phyloP scores from a whole-genome alignment of 2,113 vertebrate genomes.

The Semnornis frantzii region DNA sequence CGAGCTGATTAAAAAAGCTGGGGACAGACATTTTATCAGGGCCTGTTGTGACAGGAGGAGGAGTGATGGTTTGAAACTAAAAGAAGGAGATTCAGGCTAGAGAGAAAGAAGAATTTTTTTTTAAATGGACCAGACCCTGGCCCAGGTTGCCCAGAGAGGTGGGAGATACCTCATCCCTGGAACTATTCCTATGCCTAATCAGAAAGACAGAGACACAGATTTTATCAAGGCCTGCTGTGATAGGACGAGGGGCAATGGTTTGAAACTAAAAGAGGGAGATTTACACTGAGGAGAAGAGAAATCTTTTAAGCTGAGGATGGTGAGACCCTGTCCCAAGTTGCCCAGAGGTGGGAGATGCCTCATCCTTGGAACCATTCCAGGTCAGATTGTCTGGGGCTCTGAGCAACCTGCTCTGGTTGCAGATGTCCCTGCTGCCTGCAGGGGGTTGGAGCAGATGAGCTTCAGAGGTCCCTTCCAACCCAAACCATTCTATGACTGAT shows the following conservation, averaged over 20 bases:
- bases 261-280: too few species aligned
- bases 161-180: background rate
- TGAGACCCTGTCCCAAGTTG: too few species aligned
- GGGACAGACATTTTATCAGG: background rate
- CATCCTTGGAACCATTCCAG: background rate
- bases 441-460: background rate
- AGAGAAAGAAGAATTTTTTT: background rate
- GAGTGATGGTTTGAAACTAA: background rate
- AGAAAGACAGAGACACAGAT: too few species aligned
- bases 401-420: background rate
- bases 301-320: too few species aligned
- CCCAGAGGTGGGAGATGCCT: too few species aligned
- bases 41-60: background rate
- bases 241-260: too few species aligned
- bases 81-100: background rate
- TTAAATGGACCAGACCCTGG: background rate
- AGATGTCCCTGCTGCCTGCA: background rate
- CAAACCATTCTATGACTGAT: background rate
- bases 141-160: background rate
- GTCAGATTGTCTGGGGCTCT: background rate
- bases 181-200: too few species aligned
- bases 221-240: too few species aligned
- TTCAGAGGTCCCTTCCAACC: background rate
- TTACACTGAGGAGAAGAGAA: too few species aligned
- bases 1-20: background rate